These are phyloP conservation scores for Lepilemur ruficaudatus DNA, from an alignment of 2,797 vertebrate species.

Conservation along the genomic window DNA sequence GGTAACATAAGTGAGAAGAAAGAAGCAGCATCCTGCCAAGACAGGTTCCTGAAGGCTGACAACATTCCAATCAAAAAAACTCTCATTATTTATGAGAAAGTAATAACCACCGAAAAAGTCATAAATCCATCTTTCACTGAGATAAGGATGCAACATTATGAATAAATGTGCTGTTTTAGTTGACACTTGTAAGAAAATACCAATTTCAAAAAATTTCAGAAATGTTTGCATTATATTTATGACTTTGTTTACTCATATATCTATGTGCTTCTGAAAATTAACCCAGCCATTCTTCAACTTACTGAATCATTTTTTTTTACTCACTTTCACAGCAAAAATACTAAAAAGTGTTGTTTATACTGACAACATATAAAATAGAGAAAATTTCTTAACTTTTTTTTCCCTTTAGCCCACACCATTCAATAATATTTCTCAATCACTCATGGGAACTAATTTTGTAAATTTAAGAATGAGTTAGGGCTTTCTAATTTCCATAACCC, in stretches of 20 bases:
- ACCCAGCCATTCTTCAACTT: neutral
- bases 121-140: neutral
- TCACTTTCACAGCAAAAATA: neutral
- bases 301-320: neutral
- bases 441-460: neutral
- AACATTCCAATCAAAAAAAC: conserved; percentile 40
- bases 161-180: neutral
- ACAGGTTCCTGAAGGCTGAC: neutral
- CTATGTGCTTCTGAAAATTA: neutral
- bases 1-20: neutral
- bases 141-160: neutral
- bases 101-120: neutral
- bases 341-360: neutral
- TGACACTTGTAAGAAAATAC: neutral
- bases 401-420: neutral
- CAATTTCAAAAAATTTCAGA: conserved; percentile 47
- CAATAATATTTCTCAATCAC: neutral
- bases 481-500: neutral
- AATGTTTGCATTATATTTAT: conserved; percentile 36
- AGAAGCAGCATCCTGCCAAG: conserved; percentile 10
- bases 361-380: neutral
- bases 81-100: conserved; percentile 60
- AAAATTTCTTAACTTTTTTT: neutral
- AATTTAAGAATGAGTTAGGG: neutral
- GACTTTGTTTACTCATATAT: neutral